Conservation (phyloP, 2,113 vertebrate genomes). For the Microtus ochrogaster region DNA sequence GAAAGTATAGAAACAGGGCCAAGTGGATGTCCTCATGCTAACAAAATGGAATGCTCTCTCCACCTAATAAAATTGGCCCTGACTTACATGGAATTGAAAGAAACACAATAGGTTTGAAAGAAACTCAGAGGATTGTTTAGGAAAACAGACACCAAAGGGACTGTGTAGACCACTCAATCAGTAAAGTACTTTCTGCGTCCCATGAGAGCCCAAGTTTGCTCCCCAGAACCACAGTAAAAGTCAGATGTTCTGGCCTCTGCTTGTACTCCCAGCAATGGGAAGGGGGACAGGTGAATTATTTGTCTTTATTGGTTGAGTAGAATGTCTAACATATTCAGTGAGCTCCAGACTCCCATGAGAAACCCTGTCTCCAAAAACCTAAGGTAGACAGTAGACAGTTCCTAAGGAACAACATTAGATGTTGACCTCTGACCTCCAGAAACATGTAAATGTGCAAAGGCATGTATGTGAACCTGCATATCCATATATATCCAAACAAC, state of each 20-base stretch:
- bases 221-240: neutral
- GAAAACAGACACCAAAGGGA: too few relatives aligned
- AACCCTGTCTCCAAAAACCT: neutral
- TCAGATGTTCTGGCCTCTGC: neutral
- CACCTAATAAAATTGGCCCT: neutral
- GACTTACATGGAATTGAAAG: neutral
- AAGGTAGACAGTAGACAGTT: neutral
- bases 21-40: neutral
- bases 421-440: too few relatives aligned
- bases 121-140: neutral
- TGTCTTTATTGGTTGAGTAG: too few relatives aligned
- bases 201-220: neutral
- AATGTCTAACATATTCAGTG: too few relatives aligned
- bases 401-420: neutral
- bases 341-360: neutral
- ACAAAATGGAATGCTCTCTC: neutral
- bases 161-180: too few relatives aligned
- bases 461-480: neutral
- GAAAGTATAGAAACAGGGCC: neutral
- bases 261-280: neutral
- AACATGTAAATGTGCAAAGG: neutral
- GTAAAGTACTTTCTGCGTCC: neutral
- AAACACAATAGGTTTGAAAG: neutral
- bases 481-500: neutral
- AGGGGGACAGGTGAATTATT: neutral